Conservation (phyloP, 1,140 invertebrate genomes). For the Leucophenga varia region DNA sequence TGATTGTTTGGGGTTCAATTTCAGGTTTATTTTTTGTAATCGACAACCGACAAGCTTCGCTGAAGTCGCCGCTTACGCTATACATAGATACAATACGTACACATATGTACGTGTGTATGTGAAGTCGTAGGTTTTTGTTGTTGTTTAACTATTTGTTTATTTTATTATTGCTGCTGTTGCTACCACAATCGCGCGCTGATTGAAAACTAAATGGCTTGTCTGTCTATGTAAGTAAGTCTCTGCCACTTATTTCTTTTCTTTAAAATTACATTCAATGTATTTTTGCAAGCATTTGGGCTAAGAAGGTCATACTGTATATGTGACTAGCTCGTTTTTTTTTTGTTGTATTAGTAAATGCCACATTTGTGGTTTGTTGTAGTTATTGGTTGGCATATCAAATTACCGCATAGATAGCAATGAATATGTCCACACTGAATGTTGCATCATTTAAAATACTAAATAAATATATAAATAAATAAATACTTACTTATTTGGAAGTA, state of each 20-base stretch:
- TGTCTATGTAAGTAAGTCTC: too few relatives aligned
- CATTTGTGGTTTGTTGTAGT: neutral
- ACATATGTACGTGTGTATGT: too few relatives aligned
- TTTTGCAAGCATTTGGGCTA: slow-evolving; percentile 9
- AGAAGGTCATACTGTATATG: slow-evolving; percentile 32
- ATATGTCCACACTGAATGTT: slow-evolving; percentile 14
- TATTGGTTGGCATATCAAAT: neutral
- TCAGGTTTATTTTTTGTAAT: slow-evolving; percentile 31
- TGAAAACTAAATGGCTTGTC: too few relatives aligned
- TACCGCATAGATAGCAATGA: slow-evolving; percentile 11
- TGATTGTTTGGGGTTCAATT: slow-evolving; percentile 18
- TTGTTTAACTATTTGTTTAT: slow-evolving; percentile 4
- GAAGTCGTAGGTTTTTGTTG: too few relatives aligned
- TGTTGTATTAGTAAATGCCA: too few relatives aligned
- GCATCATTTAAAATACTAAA: slow-evolving; percentile 16
- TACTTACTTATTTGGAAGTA: too few relatives aligned
- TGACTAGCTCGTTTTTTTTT: slow-evolving; percentile 5
- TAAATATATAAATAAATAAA: too few relatives aligned
- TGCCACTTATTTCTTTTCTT: slow-evolving; percentile 9
- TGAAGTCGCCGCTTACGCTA: too few relatives aligned
- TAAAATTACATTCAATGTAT: slow-evolving; percentile 18
- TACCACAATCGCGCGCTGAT: too few relatives aligned
- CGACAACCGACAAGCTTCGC: too few relatives aligned
- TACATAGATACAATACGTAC: too few relatives aligned
- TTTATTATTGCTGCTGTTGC: slow-evolving; percentile 12